Evolutionary conservation across 1,140 invertebrate species (phyloP), one percentile per base, ranked within the genome.

Genomic region (Philotrypesis tridentata): DNA sequence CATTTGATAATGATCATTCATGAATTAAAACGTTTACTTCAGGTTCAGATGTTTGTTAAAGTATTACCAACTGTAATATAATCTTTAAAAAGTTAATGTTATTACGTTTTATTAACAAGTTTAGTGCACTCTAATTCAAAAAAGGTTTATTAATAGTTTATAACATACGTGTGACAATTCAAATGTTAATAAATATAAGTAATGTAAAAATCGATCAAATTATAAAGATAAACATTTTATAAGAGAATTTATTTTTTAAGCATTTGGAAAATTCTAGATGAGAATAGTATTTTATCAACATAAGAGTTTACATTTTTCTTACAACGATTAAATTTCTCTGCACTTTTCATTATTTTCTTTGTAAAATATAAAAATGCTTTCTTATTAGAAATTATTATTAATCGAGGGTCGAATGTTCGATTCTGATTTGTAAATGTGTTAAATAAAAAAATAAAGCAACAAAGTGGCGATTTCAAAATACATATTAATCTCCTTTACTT

Each of bases 401-500:
- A 74, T 48, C 1, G 63, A 63, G n/a, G 48, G 37, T 61, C 29
- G 17, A 80, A 27, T 21, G 25, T 60, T 63, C 21, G 27, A 43
- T 72, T 7, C 12, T 60, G 37, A 31, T 8, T 79, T 79, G 25
- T 79, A 75, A 75, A 75, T 73, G 21, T 40, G 33, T 72, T 72
- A 43, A 82, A 63, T 70, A 68, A 75, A 60, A 55, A 70, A 68
- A 76, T 40, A 77, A 77, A 68, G 23, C 67, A 80, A 63, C 37
- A 74, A 80, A 73, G n/a, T 70, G 21, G 25, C 21, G 25, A 72
- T 78, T 82, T 73, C 60, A 78, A 82, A 78, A 82, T 82, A 78
- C 68, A 82, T 67, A 78, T 82, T 68, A 79, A 74, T 79, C 31
- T 61, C 68, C 60, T 79, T 83, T 79, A 79, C 70, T 74, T 6